Percentiles rank a stretch among this genome's conserved stretches.
Evolutionary conservation across 2,888 invertebrate species (phyloP).

Genomic region (Limnephilus rhombicus): DNA sequence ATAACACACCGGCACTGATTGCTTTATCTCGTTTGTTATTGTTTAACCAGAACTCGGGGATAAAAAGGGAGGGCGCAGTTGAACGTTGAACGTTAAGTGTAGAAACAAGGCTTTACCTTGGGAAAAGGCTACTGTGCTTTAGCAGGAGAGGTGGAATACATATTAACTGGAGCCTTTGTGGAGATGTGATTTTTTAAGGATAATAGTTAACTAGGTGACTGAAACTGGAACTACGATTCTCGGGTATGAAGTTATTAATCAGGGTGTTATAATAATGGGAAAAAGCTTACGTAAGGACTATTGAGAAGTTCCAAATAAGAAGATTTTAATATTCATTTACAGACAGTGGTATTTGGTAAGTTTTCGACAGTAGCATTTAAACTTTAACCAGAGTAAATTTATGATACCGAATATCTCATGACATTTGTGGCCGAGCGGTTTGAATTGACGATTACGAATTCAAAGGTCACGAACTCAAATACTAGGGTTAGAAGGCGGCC

Average conservation of each 20-base stretch:
- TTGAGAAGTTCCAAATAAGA: background rate
- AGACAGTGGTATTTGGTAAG: too few species aligned
- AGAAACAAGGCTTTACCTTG: background rate
- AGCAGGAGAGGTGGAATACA: background rate
- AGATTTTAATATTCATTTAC: too few species aligned
- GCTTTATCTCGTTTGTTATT: constrained; percentile 49
- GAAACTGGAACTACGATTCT: background rate
- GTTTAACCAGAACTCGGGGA: constrained; percentile 21
- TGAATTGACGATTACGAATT: too few species aligned
- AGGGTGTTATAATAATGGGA: background rate
- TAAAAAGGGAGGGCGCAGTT: background rate
- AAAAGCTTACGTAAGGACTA: background rate
- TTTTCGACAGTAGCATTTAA: too few species aligned
- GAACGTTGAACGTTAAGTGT: background rate
- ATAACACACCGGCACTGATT: constrained; percentile 43
- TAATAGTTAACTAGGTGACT: background rate
- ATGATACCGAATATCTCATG: too few species aligned
- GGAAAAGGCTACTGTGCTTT: constrained; percentile 34
- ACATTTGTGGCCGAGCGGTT: too few species aligned
- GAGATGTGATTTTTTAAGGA: background rate
- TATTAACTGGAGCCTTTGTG: background rate
- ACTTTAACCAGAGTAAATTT: too few species aligned
- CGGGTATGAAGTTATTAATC: background rate
- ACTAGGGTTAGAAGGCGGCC: too few species aligned
- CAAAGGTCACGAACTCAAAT: too few species aligned